Evolutionary conservation across 1,140 invertebrate species (phyloP), one percentile per base, ranked within the genome.

Genomic region (Drosophila guanche): DNA sequence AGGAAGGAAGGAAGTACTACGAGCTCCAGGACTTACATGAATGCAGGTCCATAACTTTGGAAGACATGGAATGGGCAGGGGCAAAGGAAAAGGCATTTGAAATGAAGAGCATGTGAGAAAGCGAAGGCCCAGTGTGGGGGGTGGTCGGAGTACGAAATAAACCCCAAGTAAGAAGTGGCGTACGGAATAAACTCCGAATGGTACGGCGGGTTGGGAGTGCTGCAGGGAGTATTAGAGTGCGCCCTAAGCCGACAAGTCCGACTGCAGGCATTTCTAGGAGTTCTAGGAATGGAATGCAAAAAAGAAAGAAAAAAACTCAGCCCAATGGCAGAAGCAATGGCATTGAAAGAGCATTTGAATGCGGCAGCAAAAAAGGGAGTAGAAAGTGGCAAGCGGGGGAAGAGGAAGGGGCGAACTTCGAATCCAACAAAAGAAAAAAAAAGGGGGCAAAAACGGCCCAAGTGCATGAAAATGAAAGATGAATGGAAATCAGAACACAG

Each of bases 271-370:
- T 59, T 74, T 51, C 53, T 68, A 62, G 33, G 40, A 51, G 56
- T 54, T 62, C 46, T 27, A 42, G 66, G 76, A 84, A 85, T 85
- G 76, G 76, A 65, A 57, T 61, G 59, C 51, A 76, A 72, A 33
- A 33, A 33, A 12, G 12, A 37, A 37, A 12, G 4, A 37, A 37
- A 37, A 37, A 12, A 12, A 37, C 0, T 1, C 10, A 3, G 29
- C 3, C 3, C 8, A 33, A 33, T 33, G 29, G 8, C 29, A 33
- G 81, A 60, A 63, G 77, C 76, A 60, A 67, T 75, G 74, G 83
- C 81, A 88, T 85, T 84, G 80, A 84, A 84, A 84, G 78, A 83
- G 76, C 79, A 84, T 84, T 83, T 71, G 67, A 58, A 66, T 75
- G 54, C 63, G 66, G 62, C 59, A 33, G 27, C 59, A 40, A 10